These are phyloP conservation scores for Drosophila grimshawi DNA, from an alignment of 1,140 invertebrate genomes.

Conservation along the genomic window DNA sequence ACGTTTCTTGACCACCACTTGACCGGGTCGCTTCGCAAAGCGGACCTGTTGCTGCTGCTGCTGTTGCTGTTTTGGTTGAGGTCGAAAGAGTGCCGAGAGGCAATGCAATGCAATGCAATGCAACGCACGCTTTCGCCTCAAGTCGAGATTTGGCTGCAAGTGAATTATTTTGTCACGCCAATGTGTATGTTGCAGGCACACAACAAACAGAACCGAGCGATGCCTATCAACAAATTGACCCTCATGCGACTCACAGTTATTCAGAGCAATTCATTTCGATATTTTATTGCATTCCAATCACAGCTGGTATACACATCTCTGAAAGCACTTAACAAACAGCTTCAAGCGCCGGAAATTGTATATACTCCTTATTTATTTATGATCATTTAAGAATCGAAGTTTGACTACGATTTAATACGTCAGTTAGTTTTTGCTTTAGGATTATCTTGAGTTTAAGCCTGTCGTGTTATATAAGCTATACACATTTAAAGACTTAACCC, in stretches of 20 bases:
- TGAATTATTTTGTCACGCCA: constrained; percentile 51
- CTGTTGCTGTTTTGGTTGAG: not conserved
- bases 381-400: too few relatives aligned
- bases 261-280: constrained; percentile 38
- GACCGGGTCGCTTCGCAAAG: constrained; percentile 19
- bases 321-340: constrained; percentile 13
- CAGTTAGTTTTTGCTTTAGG: too few relatives aligned
- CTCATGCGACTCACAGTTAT: constrained; percentile 35
- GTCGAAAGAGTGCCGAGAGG: not conserved
- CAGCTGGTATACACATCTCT: not conserved
- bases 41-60: too few relatives aligned
- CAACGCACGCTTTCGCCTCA: constrained; percentile 27
- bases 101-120: constrained; percentile 3
- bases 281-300: constrained; percentile 25
- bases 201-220: constrained; percentile 11
- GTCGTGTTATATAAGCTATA: too few relatives aligned
- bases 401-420: too few relatives aligned
- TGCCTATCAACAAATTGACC: constrained; percentile 60
- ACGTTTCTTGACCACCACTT: constrained; percentile 26
- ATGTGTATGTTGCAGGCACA: constrained; percentile 54
- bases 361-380: too few relatives aligned
- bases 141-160: constrained; percentile 17
- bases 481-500: too few relatives aligned
- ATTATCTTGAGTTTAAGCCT: too few relatives aligned
- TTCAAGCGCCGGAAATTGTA: not conserved